Evolutionary conservation across 2,888 invertebrate species (phyloP), one percentile per base, ranked within the genome.

Genomic region (Amphipyra tragopoginis): DNA sequence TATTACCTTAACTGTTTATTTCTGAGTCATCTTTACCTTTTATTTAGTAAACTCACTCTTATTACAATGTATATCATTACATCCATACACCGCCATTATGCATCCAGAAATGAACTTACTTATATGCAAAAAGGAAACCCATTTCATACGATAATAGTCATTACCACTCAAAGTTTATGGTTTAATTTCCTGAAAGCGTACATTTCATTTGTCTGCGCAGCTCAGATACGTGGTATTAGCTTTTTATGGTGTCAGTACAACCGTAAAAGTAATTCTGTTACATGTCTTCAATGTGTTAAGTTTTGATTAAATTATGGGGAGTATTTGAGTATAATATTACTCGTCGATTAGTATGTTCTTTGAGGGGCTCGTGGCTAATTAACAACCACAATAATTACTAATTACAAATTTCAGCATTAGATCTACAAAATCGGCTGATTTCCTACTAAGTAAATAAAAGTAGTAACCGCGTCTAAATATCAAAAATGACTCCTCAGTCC

Each of bases 131-230:
- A 79, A 79, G 85, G 82, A 85, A 81, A 80, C 78, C 80, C 78
- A 81, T 75, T 74, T 49, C 68, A 79, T 39, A 63, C 84, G 80
- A 90, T 84, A 86, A 87, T 87, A 79, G 67, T 83, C 86, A 86
- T 91, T 88, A 87, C 84, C 72, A 74, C 83, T 78, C 83, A 77
- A 74, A 77, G 78, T 91, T 93, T 91, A 93, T 91, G 87, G 89
- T 88, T 92, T 93, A 92, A 94, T 94, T 94, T 94, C 93, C 93
- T 93, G 92, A 89, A 87, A 87, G 89, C 84, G 74, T 77, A 77
- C 86, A 84, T 87, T 88, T 84, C 87, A 88, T 90, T 88, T 86
- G 87, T 86, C 83, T 84, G 80, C 69, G 68, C 66, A 72, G 75
- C 74, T 72, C 72, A 75, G 85, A 84, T 85, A 88, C 86, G 87